Conservation (phyloP, 2,888 invertebrate species). For the Melanotus villosus region DNA sequence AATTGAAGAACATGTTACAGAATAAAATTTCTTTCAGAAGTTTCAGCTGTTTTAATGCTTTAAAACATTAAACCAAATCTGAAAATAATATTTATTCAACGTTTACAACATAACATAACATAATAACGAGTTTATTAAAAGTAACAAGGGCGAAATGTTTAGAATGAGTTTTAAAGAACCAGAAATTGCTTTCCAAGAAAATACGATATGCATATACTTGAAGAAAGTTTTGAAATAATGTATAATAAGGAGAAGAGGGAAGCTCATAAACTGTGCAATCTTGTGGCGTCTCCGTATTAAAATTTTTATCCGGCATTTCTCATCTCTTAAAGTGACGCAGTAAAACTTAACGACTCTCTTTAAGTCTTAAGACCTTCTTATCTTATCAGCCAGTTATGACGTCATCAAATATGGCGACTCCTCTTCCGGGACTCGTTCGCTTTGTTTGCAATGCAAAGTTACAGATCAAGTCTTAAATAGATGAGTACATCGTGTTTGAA, state of each 20-base stretch:
- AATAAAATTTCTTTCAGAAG: no score
- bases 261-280: slow-evolving; percentile 45
- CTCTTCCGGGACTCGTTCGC: slow-evolving; percentile 52
- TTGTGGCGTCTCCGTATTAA: slow-evolving; percentile 45
- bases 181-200: slow-evolving; percentile 4
- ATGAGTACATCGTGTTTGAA: slow-evolving; percentile 1
- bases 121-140: no score
- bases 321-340: slow-evolving; percentile 58
- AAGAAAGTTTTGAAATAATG: slow-evolving; percentile 33
- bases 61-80: no score
- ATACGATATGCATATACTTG: slow-evolving; percentile 10
- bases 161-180: not conserved
- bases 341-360: slow-evolving; percentile 66
- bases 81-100: no score
- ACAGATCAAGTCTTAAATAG: slow-evolving; percentile 15
- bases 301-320: slow-evolving; percentile 47
- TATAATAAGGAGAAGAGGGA: slow-evolving; percentile 33
- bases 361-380: slow-evolving; percentile 66
- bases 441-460: slow-evolving; percentile 38
- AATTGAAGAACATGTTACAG: no score
- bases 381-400: slow-evolving; percentile 67
- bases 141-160: no score
- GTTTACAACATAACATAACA: no score
- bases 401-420: slow-evolving; percentile 65
- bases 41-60: no score